Evolutionary conservation across 2,888 invertebrate genomes (phyloP).

Genomic region (Dyspetes luteomarginatus): DNA sequence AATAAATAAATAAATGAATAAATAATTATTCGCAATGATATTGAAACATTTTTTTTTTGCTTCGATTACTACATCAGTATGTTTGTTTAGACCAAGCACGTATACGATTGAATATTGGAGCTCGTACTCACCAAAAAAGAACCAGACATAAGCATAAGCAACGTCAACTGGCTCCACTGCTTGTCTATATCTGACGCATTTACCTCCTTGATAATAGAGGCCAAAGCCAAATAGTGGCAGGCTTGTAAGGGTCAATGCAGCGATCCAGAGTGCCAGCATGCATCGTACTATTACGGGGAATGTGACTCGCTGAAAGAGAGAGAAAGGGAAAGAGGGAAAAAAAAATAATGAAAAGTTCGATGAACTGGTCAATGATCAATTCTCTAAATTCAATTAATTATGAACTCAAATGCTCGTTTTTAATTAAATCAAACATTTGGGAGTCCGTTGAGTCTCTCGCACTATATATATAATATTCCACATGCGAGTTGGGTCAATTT

Average conservation of each 20-base stretch:
- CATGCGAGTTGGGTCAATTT: too few species aligned
- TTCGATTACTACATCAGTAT: too few species aligned
- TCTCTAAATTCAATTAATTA: neutral
- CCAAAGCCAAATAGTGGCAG: constrained; percentile 88
- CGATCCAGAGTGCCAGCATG: constrained; percentile 88
- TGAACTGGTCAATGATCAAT: neutral
- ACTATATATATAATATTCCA: too few species aligned
- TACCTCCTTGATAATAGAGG: constrained; percentile 79
- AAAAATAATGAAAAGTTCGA: constrained; percentile 38
- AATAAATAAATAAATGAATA: too few species aligned
- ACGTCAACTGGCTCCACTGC: constrained; percentile 87
- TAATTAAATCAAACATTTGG: too few species aligned
- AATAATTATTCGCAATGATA: too few species aligned
- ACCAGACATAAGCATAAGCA: constrained; percentile 91
- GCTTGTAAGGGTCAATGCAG: constrained; percentile 89
- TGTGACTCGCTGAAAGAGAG: constrained; percentile 87
- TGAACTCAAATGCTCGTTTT: too few species aligned
- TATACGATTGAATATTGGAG: too few species aligned
- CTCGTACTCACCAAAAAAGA: constrained; percentile 88
- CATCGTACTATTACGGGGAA: constrained; percentile 90
- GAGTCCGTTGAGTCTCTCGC: too few species aligned
- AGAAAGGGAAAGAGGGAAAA: neutral
- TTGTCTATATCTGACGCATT: constrained; percentile 90
- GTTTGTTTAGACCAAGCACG: too few species aligned
- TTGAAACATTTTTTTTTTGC: too few species aligned